Conservation (phyloP, 2,797 vertebrate genomes). For the Tadarida brasiliensis region DNA sequence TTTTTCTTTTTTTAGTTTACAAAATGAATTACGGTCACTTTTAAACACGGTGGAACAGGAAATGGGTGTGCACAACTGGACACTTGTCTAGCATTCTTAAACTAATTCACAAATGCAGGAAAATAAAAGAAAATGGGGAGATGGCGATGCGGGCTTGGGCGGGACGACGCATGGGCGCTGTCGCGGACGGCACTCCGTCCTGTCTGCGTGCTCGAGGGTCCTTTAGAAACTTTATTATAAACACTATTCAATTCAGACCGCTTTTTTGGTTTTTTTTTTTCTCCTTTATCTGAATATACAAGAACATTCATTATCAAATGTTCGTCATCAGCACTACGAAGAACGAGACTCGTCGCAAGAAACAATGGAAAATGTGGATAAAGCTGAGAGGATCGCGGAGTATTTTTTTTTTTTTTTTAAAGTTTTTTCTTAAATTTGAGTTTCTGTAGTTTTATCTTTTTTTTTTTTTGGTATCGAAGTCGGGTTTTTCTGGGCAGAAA, state of each 20-base stretch:
- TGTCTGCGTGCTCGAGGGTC: constrained; percentile 92
- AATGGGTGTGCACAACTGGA: constrained; percentile 94
- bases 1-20: constrained; percentile 88
- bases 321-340: constrained; percentile 91
- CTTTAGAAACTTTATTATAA: constrained; percentile 91
- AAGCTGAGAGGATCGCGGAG: constrained; percentile 92
- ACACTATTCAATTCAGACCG: constrained; percentile 93
- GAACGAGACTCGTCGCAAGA: constrained; percentile 93
- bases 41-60: constrained; percentile 89
- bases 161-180: background rate
- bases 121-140: constrained; percentile 85
- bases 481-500: constrained; percentile 91
- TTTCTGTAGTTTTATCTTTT: constrained; percentile 89
- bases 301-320: constrained; percentile 92
- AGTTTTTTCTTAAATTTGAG: constrained; percentile 85
- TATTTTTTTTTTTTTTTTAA: constrained; percentile 84
- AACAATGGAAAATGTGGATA: constrained; percentile 92
- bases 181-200: constrained; percentile 87
- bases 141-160: constrained; percentile 88
- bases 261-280: constrained; percentile 92
- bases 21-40: constrained; percentile 91
- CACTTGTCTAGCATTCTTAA: constrained; percentile 94
- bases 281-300: constrained; percentile 92
- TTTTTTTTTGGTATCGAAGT: constrained; percentile 97
- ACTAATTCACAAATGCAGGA: constrained; percentile 94